phyloP scores from a whole-genome alignment of 1,140 invertebrate genomes.

The Eubasilissa regina region DNA sequence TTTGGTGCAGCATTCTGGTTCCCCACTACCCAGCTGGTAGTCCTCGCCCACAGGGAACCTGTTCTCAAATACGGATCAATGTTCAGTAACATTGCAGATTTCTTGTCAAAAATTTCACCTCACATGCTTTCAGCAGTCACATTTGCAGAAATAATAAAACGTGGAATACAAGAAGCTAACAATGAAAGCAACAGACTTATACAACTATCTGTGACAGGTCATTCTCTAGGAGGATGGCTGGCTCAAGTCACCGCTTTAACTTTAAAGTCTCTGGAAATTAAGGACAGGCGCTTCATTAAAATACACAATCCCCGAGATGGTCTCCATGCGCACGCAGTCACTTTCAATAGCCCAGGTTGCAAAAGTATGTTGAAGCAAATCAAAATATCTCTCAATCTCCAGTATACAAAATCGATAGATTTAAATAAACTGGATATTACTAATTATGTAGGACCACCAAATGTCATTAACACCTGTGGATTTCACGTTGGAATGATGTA shows the following conservation, averaged over 20 bases:
- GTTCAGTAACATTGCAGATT: neutral
- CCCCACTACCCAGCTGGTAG: no score
- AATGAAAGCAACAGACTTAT: neutral
- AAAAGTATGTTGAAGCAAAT: neutral
- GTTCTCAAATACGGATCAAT: neutral
- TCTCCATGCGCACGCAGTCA: neutral
- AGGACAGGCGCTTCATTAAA: neutral
- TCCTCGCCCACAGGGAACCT: no score
- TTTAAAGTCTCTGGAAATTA: neutral
- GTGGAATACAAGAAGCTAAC: neutral
- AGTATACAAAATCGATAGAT: neutral
- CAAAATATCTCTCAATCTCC: neutral
- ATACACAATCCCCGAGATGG: neutral
- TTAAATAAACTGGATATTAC: neutral
- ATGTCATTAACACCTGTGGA: neutral
- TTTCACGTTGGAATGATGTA: neutral
- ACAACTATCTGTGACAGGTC: neutral
- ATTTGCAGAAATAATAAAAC: neutral
- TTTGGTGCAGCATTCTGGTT: no score
- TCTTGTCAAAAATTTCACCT: neutral
- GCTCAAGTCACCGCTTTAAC: neutral
- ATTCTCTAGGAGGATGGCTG: constrained; percentile 11
- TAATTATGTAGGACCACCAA: neutral
- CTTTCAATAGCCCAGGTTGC: neutral
- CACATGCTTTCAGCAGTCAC: neutral